Conservation (phyloP, 2,113 vertebrate genomes). For the Pelecanoides urinatrix region DNA sequence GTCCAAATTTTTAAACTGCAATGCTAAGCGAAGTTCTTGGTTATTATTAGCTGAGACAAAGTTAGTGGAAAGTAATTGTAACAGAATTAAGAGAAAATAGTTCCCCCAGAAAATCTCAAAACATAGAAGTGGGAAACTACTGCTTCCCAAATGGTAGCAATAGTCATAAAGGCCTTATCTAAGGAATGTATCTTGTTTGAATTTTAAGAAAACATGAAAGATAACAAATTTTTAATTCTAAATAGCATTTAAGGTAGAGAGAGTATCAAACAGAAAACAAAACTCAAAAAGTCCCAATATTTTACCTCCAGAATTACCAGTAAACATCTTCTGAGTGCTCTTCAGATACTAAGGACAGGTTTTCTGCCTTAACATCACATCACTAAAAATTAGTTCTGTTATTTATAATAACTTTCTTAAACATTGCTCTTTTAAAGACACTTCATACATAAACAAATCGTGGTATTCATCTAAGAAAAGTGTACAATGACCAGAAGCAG, state of each 20-base stretch:
- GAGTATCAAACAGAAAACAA: background rate
- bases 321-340: background rate
- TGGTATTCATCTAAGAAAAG: background rate
- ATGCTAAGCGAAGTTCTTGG: background rate
- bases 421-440: background rate
- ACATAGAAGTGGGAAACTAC: background rate
- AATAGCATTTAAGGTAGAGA: background rate
- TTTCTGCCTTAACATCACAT: background rate
- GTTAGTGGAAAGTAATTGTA: background rate
- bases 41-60: background rate
- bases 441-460: background rate
- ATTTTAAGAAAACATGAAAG: background rate
- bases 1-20: background rate
- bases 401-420: background rate
- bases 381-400: background rate
- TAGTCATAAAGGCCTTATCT: background rate
- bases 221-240: background rate
- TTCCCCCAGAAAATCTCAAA: background rate
- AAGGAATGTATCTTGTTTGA: background rate
- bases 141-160: background rate
- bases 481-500: background rate
- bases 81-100: background rate
- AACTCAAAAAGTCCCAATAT: fast-evolving
- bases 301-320: background rate
- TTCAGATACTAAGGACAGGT: background rate